Conservation (phyloP, 2,113 vertebrate species). For the Colinus virginianus region DNA sequence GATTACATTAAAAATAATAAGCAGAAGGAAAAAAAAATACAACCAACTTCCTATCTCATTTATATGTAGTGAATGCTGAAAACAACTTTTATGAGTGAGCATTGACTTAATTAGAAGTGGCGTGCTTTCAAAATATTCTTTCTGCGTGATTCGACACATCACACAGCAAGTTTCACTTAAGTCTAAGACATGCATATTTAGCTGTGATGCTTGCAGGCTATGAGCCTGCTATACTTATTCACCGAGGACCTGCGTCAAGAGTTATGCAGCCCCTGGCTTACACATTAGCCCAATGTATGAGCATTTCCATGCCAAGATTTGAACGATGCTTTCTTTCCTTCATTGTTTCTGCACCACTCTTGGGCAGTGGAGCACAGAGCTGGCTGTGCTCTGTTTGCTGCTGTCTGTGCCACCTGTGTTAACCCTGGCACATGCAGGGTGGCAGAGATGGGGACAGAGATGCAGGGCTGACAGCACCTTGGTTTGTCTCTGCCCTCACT, state of each 20-base stretch:
- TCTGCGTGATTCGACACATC: fast-evolving
- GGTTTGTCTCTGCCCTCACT: neutral
- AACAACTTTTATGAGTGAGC: neutral
- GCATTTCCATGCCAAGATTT: fast-evolving
- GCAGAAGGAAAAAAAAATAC: neutral
- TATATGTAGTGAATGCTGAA: neutral
- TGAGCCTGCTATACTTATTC: fast-evolving
- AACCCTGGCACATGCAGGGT: fast-evolving
- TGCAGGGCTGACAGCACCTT: neutral
- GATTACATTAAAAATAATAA: neutral
- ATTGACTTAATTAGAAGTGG: neutral
- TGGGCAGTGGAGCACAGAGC: neutral
- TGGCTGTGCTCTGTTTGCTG: fast-evolving
- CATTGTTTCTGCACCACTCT: fast-evolving
- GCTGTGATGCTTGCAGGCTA: fast-evolving
- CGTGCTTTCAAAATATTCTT: neutral
- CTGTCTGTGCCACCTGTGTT: neutral
- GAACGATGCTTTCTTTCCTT: neutral
- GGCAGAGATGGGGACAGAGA: neutral
- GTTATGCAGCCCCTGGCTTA: neutral
- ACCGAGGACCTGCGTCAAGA: neutral
- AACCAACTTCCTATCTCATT: neutral
- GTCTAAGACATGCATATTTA: neutral
- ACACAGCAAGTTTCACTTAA: neutral
- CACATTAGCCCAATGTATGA: fast-evolving